phyloP scores from a whole-genome alignment of 2,797 vertebrate genomes.

The Lophius americanus region DNA sequence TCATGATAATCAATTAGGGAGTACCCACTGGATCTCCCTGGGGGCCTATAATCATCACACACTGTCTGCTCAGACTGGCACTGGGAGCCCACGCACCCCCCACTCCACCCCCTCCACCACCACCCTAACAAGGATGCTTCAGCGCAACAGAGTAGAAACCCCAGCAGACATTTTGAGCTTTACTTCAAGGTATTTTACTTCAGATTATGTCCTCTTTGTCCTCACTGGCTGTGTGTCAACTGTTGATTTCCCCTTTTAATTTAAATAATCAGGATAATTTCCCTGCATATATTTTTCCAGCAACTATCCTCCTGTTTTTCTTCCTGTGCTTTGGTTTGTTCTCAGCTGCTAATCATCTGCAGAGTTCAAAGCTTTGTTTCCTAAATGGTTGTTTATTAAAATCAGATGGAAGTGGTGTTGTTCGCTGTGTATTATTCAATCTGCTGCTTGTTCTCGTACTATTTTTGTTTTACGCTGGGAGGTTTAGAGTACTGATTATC shows the following conservation, averaged over 20 bases:
- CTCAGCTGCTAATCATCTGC: no score
- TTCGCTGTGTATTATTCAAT: no score
- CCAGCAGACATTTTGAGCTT: constrained; percentile 26
- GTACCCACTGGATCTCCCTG: constrained; percentile 79
- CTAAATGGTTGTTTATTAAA: no score
- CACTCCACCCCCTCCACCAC: constrained; percentile 28
- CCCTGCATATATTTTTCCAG: constrained; percentile 9
- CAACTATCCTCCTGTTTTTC: constrained; percentile 2
- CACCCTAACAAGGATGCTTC: constrained; percentile 21
- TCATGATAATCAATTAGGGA: constrained; percentile 82
- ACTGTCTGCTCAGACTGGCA: constrained; percentile 58
- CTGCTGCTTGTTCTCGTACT: no score
- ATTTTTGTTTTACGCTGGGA: no score
- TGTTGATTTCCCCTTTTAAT: constrained; percentile 44
- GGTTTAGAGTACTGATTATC: no score
- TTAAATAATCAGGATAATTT: constrained; percentile 5
- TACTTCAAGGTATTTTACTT: constrained; percentile 38
- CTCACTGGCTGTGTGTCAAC: constrained; percentile 31
- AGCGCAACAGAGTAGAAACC: constrained; percentile 31
- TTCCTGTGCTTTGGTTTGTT: neutral
- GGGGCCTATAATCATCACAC: constrained; percentile 83
- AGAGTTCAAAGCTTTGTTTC: no score
- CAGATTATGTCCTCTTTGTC: constrained; percentile 32
- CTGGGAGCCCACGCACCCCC: constrained; percentile 18
- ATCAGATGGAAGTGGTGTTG: no score